Conservation (phyloP, 2,888 invertebrate genomes). For the Chrysolina americana region DNA sequence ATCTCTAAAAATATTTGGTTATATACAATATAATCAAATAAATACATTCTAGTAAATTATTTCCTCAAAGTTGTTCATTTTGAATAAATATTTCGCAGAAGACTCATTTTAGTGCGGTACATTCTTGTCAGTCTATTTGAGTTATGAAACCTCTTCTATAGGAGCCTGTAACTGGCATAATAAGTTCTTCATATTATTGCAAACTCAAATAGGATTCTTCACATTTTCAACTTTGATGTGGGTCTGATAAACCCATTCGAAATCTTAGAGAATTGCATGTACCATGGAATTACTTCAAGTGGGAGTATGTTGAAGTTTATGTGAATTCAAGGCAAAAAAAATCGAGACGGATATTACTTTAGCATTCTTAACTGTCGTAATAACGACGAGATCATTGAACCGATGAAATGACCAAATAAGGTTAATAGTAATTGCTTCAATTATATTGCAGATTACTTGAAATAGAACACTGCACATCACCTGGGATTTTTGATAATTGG, state of each 20-base stretch:
- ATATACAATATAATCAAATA: too few species aligned
- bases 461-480: too few species aligned
- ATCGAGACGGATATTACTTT: background rate
- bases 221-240: slow-evolving; percentile 1
- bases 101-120: background rate
- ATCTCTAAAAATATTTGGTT: too few species aligned
- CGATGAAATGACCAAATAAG: background rate
- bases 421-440: background rate
- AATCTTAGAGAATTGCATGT: slow-evolving; percentile 4
- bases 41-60: too few species aligned
- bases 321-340: background rate
- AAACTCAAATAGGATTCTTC: background rate
- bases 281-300: background rate
- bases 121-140: background rate
- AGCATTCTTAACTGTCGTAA: background rate
- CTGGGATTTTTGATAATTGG: too few species aligned
- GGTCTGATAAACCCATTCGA: slow-evolving; percentile 15
- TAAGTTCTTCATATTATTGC: background rate
- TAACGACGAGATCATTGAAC: background rate
- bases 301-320: slow-evolving; percentile 13
- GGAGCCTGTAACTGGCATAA: background rate
- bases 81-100: too few species aligned
- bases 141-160: background rate
- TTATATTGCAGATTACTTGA: background rate
- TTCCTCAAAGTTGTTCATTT: too few species aligned